Evolutionary conservation across 2,888 invertebrate genomes (phyloP).

Genomic region (Diachrysia chrysitis): DNA sequence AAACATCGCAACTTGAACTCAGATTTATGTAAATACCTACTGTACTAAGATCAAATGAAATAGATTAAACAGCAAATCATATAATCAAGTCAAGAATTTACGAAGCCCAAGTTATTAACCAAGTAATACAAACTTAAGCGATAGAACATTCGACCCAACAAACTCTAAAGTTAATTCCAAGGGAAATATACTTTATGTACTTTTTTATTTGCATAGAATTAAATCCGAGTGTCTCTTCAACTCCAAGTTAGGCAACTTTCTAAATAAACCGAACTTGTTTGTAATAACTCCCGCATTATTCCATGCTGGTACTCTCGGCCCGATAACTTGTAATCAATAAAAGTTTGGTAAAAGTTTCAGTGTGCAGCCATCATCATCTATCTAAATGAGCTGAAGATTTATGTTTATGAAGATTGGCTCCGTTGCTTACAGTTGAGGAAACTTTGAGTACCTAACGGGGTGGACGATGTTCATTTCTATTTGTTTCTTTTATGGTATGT

Average conservation of each 20-base stretch:
- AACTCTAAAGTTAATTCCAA: slow-evolving; percentile 22
- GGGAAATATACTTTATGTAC: slow-evolving; percentile 13
- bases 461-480: background rate
- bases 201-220: slow-evolving; percentile 35
- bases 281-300: slow-evolving; percentile 46
- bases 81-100: slow-evolving; percentile 1
- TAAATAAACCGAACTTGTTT: slow-evolving; percentile 32
- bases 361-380: slow-evolving; percentile 25
- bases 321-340: slow-evolving; percentile 47
- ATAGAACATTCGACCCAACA: slow-evolving; percentile 10
- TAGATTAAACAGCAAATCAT: slow-evolving; percentile 3
- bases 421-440: slow-evolving; percentile 12
- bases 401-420: slow-evolving; percentile 33
- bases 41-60: background rate
- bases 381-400: slow-evolving; percentile 39
- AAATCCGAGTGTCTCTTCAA: slow-evolving; percentile 26
- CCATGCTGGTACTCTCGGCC: slow-evolving; percentile 31
- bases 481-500: background rate
- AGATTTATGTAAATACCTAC: slow-evolving; percentile 1
- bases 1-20: background rate
- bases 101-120: slow-evolving; percentile 1
- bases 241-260: slow-evolving; percentile 25
- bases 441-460: slow-evolving; percentile 17
- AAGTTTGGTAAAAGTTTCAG: slow-evolving; percentile 30
- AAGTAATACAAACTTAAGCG: slow-evolving; percentile 7